Evolutionary conservation across 2,888 invertebrate genomes (phyloP).

Genomic region (Apodemia arnacis): DNA sequence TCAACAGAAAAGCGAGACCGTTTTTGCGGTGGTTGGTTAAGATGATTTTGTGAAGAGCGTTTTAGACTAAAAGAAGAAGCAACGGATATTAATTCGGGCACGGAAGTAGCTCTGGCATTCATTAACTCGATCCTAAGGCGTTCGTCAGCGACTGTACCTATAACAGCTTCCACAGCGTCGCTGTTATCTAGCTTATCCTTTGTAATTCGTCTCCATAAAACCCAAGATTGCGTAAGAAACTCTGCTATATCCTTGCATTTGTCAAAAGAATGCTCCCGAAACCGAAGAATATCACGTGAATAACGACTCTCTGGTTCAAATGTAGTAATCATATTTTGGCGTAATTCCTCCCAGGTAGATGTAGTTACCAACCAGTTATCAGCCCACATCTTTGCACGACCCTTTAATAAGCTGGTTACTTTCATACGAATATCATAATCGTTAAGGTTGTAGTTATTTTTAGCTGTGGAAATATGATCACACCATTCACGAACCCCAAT

Average conservation of each 20-base stretch:
- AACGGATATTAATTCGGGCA: slow-evolving; percentile 70
- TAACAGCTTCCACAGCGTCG: slow-evolving; percentile 51
- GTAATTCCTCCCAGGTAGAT: slow-evolving; percentile 76
- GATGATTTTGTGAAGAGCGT: neutral
- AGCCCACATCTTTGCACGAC: slow-evolving; percentile 81
- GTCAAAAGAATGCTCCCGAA: slow-evolving; percentile 73
- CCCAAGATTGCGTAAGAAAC: slow-evolving; percentile 83
- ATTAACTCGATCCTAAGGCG: slow-evolving; percentile 45
- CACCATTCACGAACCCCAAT: slow-evolving; percentile 65
- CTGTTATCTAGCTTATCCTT: slow-evolving; percentile 77
- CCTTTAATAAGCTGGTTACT: slow-evolving; percentile 72
- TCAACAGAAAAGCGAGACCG: no score
- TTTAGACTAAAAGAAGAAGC: slow-evolving; percentile 70
- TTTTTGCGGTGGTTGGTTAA: no score
- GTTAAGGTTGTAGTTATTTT: neutral
- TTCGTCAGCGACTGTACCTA: no score
- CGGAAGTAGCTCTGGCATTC: slow-evolving; percentile 63
- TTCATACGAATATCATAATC: slow-evolving; percentile 19
- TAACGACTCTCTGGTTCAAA: slow-evolving; percentile 84
- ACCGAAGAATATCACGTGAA: slow-evolving; percentile 75
- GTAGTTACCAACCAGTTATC: slow-evolving; percentile 82
- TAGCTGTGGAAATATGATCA: slow-evolving; percentile 50
- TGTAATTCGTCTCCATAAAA: slow-evolving; percentile 82
- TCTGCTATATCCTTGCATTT: slow-evolving; percentile 69
- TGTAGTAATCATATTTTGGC: slow-evolving; percentile 37